A percentile compares a stretch with the other conserved stretches of the same genome.
phyloP scores from a whole-genome alignment of 2,888 invertebrate species.

The Acronicta psi region DNA sequence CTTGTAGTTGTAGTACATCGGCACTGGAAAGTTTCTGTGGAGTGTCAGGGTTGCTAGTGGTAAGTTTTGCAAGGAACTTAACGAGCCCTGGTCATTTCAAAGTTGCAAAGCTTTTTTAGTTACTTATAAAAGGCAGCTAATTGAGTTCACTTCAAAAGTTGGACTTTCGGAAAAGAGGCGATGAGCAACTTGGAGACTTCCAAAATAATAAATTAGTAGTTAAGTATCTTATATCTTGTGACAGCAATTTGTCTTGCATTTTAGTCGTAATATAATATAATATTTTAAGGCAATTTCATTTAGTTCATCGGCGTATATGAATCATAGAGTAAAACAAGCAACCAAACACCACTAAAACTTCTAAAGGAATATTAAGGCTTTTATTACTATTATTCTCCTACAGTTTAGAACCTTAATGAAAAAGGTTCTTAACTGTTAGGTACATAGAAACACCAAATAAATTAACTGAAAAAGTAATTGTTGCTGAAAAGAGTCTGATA shows the following conservation, averaged over 20 bases:
- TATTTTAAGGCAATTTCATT: no score
- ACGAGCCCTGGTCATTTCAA: not conserved
- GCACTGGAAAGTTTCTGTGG: no score
- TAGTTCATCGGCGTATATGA: no score
- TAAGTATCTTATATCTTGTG: no score
- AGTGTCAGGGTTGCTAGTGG: not conserved
- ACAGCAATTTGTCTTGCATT: no score
- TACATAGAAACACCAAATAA: slow-evolving; percentile 11
- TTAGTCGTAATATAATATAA: no score
- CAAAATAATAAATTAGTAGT: not conserved
- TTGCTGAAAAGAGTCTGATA: slow-evolving; percentile 30
- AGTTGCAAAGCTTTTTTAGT: not conserved
- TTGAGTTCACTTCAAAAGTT: slow-evolving; percentile 1
- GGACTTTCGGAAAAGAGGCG: not conserved
- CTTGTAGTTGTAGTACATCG: no score
- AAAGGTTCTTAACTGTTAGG: no score
- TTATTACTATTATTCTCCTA: not conserved
- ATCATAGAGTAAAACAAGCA: no score
- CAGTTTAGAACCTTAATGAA: no score
- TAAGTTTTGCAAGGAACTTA: not conserved
- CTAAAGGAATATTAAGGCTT: no score
- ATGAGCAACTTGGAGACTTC: not conserved
- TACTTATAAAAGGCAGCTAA: not conserved
- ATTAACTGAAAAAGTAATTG: slow-evolving; percentile 29
- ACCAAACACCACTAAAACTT: no score